Evolutionary conservation across 2,888 invertebrate species (phyloP), one percentile per base, ranked within the genome.

Genomic region (Eupeodes latifasciatus): DNA sequence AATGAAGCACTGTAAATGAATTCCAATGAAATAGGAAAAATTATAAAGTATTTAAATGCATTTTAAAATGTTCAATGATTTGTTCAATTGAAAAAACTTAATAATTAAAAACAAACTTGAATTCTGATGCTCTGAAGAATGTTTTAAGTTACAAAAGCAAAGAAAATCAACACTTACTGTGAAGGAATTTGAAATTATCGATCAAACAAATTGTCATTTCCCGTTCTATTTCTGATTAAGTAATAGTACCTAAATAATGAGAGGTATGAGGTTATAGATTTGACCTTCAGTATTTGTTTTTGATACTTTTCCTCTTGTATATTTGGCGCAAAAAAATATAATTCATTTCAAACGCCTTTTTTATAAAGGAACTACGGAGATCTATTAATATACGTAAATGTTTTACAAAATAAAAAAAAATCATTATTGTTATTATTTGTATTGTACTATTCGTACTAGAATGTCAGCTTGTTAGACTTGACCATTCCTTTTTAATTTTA

Each of bases 181-280:
- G 3, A 47, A 62, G 40, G 16, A 51, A 66, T 10, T 55, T 27
- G 27, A 4, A 16, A 19, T 57, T 80, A 80, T 80, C 49, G 80
- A 80, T 74, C 72, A 80, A 80, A 80, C 80, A 79, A 16, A 0
- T 44, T 34, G n/a, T 5, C 7, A 2, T 27, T 27, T 53, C 16
- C 53, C 16, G 5, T 53, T n/a, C 27, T 53, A 9, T 16, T 53
- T 53, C 6, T 7, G 16, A 12, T n/a, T 14, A 3, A 4, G 2
- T 0, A 5, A 4, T 12, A 12, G 51, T 51, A n/a, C 5, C 5
- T 40, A 40, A 40, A 40, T 40, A 40, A 27, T 27, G 27, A 27
- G 40, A 40, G 6, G 40, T 1, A 40, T 40, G 40, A 5, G 9
- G 40, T 40, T 5, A 9, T 40, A 5, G 40, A 40, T 5, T 40